These are phyloP conservation scores for Pelecanus crispus DNA, from an alignment of 2,113 vertebrate genomes.

Conservation along the genomic window DNA sequence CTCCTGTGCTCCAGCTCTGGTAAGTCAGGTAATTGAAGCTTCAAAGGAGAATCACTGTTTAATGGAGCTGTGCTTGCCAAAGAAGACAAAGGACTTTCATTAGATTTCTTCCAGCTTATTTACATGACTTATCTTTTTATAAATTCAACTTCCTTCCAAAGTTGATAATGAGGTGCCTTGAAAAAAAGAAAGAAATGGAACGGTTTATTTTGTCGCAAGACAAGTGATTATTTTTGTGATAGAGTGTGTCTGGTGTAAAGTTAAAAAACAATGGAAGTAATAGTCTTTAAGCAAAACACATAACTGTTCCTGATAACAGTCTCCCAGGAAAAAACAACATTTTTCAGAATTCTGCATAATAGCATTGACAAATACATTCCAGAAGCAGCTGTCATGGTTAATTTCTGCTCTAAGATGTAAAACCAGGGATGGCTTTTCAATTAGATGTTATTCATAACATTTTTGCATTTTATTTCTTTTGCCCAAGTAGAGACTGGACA, in stretches of 20 bases:
- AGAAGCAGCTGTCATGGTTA: background rate
- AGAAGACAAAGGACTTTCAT: constrained; percentile 56
- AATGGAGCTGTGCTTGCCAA: constrained; percentile 45
- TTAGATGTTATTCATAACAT: background rate
- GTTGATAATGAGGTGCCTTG: constrained; percentile 50
- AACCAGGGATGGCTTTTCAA: constrained; percentile 21
- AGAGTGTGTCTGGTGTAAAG: constrained; percentile 43
- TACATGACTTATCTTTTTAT: constrained; percentile 59
- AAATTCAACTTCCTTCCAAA: constrained; percentile 64
- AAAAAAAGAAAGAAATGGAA: constrained; percentile 40
- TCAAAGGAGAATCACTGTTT: constrained; percentile 55
- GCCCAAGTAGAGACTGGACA: background rate
- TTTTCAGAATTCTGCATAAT: constrained; percentile 27
- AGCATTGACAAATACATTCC: constrained; percentile 31
- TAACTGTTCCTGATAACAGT: constrained; percentile 1
- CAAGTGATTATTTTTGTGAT: constrained; percentile 56
- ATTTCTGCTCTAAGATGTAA: background rate
- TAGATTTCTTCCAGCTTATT: constrained; percentile 59
- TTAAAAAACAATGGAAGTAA: constrained; percentile 50
- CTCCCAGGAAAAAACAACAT: background rate
- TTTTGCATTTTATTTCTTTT: background rate
- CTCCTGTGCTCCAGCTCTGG: background rate
- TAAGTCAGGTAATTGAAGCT: constrained; percentile 62
- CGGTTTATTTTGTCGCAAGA: constrained; percentile 31
- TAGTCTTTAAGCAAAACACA: constrained; percentile 21